Evolutionary conservation across 2,888 invertebrate species (phyloP).

Genomic region (Oegoconia quadripuncta): DNA sequence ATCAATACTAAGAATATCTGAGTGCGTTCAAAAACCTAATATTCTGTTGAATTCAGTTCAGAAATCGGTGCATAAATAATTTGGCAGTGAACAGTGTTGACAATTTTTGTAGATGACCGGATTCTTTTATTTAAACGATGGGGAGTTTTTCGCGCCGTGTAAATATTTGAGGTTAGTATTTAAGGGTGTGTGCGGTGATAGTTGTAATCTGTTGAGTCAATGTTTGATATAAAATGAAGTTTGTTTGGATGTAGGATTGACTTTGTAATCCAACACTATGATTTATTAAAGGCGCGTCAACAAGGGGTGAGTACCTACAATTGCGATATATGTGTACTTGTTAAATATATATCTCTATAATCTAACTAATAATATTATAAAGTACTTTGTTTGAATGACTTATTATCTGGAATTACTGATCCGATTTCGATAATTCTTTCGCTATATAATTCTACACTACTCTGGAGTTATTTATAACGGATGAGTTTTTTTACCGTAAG

Average conservation of each 20-base stretch:
- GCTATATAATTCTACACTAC: no score
- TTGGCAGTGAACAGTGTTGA: neutral
- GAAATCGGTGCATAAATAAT: neutral
- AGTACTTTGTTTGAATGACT: no score
- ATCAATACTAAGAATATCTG: conserved; percentile 47
- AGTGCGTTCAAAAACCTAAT: conserved; percentile 15
- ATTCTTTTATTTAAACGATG: no score
- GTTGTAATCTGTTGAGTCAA: conserved; percentile 3
- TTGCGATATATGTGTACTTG: no score
- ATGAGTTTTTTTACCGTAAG: no score
- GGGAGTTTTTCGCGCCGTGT: neutral
- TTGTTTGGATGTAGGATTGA: conserved; percentile 6
- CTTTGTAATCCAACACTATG: conserved; percentile 5
- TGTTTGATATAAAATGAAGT: neutral
- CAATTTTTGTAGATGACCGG: neutral
- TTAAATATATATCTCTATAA: no score
- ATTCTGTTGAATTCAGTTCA: neutral
- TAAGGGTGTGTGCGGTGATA: neutral
- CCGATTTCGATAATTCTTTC: no score
- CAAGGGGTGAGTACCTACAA: no score
- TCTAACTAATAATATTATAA: no score
- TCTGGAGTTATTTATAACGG: no score
- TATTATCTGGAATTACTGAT: no score
- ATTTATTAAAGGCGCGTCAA: neutral
- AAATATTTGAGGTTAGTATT: neutral